Evolutionary conservation across 2,888 invertebrate species (phyloP).

Genomic region (Standfussiana lucernea): DNA sequence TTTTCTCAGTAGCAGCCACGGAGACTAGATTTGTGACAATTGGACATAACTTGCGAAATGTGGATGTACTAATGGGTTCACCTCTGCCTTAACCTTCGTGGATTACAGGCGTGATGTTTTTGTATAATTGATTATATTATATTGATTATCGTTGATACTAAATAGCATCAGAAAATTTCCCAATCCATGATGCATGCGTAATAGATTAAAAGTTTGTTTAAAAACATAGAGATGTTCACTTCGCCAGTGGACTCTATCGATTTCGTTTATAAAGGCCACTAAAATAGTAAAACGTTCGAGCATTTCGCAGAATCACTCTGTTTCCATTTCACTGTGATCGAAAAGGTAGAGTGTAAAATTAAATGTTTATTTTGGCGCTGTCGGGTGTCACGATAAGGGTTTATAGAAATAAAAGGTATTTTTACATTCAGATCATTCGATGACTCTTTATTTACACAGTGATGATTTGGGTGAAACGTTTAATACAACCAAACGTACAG

Average conservation of each 20-base stretch:
- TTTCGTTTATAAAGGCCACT: constrained; percentile 33
- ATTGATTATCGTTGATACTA: not conserved
- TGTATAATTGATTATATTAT: too few relatives aligned
- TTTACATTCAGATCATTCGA: constrained; percentile 90
- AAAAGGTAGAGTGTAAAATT: constrained; percentile 39
- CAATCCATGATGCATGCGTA: not conserved
- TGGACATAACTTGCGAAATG: too few relatives aligned
- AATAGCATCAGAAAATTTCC: not conserved
- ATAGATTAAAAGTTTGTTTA: constrained; percentile 19
- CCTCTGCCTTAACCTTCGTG: not conserved
- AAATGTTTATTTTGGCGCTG: constrained; percentile 31
- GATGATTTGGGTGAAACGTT: constrained; percentile 81
- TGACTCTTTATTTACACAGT: constrained; percentile 90
- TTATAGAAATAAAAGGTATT: constrained; percentile 79
- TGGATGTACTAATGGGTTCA: too few relatives aligned
- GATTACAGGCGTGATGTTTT: not conserved
- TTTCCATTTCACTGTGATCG: constrained; percentile 50
- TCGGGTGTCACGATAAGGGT: constrained; percentile 16
- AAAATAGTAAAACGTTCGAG: constrained; percentile 52
- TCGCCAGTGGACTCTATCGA: constrained; percentile 34
- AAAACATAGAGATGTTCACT: constrained; percentile 5
- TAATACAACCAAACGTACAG: constrained; percentile 84
- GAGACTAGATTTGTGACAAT: too few relatives aligned
- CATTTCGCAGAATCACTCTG: constrained; percentile 49
- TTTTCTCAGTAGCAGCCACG: too few relatives aligned